Evolutionary conservation across 1,140 invertebrate genomes (phyloP).

Genomic region (Paracyclopina nana): DNA sequence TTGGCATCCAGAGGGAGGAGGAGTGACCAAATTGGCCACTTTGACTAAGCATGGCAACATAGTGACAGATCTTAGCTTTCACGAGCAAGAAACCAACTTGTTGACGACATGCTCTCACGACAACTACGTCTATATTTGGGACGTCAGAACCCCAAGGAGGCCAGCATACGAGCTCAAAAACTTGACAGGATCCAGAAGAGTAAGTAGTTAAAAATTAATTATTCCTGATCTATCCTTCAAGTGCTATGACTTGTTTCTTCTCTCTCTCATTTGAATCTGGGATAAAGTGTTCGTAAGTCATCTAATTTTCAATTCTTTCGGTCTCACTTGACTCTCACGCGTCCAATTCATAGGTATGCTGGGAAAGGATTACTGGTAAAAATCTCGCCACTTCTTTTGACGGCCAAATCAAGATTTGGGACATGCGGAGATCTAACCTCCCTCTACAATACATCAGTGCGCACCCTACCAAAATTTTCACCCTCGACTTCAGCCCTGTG

Average conservation of each 20-base stretch:
- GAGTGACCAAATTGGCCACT: not conserved
- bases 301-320: not conserved
- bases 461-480: not conserved
- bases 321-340: not conserved
- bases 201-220: not conserved
- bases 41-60: not conserved
- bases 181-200: not conserved
- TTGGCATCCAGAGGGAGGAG: not conserved
- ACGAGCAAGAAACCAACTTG: not conserved
- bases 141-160: not conserved
- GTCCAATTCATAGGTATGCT: not conserved
- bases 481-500: not conserved
- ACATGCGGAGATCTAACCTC: not conserved
- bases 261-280: not conserved
- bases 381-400: not conserved
- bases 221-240: not conserved
- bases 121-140: too few species aligned
- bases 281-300: not conserved
- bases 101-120: too few species aligned
- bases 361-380: not conserved
- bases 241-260: not conserved
- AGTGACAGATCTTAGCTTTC: not conserved
- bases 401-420: not conserved
- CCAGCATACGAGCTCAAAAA: not conserved
- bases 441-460: not conserved